A percentile compares a stretch with the other conserved stretches of the same genome.
These are phyloP conservation scores for Albula glossodonta DNA, from an alignment of 2,113 vertebrate genomes.

Conservation along the genomic window DNA sequence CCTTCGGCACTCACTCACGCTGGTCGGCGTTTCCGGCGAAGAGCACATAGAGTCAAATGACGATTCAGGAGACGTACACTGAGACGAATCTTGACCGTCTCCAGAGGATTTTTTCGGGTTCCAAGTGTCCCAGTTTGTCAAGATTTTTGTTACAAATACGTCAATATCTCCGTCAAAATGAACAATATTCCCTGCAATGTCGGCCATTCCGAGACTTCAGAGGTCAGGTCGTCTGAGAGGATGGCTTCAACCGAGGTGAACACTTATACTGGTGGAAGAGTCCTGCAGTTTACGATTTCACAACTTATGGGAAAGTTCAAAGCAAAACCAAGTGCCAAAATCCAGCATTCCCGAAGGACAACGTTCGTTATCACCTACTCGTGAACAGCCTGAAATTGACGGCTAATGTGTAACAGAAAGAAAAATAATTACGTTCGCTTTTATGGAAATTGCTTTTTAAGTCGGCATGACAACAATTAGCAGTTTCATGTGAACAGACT, in stretches of 20 bases:
- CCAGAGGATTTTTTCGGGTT: constrained; percentile 40
- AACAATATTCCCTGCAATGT: constrained; percentile 57
- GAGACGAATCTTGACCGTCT: constrained; percentile 59
- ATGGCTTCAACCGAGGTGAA: constrained; percentile 7
- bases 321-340: constrained; percentile 86
- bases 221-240: constrained; percentile 29
- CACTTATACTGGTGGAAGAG: constrained; percentile 65
- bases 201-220: constrained; percentile 54
- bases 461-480: constrained; percentile 70
- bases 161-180: constrained; percentile 72
- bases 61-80: constrained; percentile 75
- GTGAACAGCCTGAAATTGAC: constrained; percentile 87
- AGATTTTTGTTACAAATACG: constrained; percentile 47
- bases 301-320: constrained; percentile 82
- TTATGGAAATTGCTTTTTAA: constrained; percentile 82
- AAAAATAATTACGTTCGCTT: constrained; percentile 89
- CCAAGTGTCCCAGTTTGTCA: constrained; percentile 82
- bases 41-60: constrained; percentile 80
- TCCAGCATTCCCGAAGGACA: constrained; percentile 75
- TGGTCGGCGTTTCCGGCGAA: constrained; percentile 70
- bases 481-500: constrained; percentile 66
- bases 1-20: constrained; percentile 41
- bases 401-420: constrained; percentile 78
- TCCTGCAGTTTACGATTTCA: constrained; percentile 85
- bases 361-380: constrained; percentile 85